A percentile compares a stretch with the other conserved stretches of the same genome.
phyloP scores from a whole-genome alignment of 2,113 vertebrate species.

The Callocephalon fimbriatum region DNA sequence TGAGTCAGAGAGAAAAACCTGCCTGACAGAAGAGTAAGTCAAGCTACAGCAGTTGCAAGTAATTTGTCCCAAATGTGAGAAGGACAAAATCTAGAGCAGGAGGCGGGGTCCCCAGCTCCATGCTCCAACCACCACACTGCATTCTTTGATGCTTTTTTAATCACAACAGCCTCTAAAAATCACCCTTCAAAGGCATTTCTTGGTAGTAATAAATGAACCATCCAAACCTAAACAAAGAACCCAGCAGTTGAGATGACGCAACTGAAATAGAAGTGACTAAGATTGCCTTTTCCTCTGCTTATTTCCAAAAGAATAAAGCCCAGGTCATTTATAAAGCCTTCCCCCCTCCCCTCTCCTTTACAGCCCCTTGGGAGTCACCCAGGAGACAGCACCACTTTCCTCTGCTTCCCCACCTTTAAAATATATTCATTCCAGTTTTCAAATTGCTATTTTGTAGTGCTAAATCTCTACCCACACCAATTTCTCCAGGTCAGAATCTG shows the following conservation, averaged over 20 bases:
- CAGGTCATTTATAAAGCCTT: slow-evolving; percentile 45
- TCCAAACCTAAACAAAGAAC: slow-evolving; percentile 54
- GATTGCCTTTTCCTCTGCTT: background rate
- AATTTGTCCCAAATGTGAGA: slow-evolving; percentile 56
- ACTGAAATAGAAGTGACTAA: slow-evolving; percentile 31
- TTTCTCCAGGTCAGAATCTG: slow-evolving; percentile 90
- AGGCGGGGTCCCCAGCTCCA: slow-evolving; percentile 17
- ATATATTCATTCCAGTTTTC: slow-evolving; percentile 89
- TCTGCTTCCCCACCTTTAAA: slow-evolving; percentile 73
- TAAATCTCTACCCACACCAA: slow-evolving; percentile 92
- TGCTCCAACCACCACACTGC: background rate
- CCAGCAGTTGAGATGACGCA: background rate
- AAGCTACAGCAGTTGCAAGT: slow-evolving; percentile 42
- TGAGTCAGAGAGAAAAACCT: slow-evolving; percentile 48
- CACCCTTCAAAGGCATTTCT: slow-evolving; percentile 43
- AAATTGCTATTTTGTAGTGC: slow-evolving; percentile 90
- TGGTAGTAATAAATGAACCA: slow-evolving; percentile 58
- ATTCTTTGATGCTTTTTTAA: slow-evolving; percentile 8
- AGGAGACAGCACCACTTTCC: slow-evolving; percentile 48
- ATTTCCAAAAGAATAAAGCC: slow-evolving; percentile 44
- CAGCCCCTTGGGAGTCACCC: slow-evolving; percentile 31
- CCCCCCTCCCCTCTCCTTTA: background rate
- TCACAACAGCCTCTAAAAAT: background rate
- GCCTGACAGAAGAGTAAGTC: slow-evolving; percentile 4
- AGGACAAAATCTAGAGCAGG: background rate